Conservation (phyloP, 2,888 invertebrate species). For the Tenthredo mesomela region DNA sequence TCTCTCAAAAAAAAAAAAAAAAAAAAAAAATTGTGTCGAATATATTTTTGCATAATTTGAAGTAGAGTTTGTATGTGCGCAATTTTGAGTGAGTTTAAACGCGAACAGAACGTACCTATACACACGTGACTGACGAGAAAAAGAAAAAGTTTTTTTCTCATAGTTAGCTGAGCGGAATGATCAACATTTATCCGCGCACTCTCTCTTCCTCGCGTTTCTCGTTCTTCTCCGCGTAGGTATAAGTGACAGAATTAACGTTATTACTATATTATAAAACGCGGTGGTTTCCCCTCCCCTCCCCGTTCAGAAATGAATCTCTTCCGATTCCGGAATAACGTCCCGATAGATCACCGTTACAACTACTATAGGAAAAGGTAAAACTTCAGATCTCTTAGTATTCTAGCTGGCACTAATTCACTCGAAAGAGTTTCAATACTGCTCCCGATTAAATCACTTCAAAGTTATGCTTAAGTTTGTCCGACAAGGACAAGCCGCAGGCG, state of each 20-base stretch:
- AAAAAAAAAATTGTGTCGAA: neutral
- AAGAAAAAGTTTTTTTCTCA: slow-evolving; percentile 14
- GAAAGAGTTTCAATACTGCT: neutral
- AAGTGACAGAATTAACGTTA: slow-evolving; percentile 12
- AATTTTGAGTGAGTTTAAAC: neutral
- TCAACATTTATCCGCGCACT: neutral
- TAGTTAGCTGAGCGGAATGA: slow-evolving; percentile 30
- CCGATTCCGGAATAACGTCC: neutral
- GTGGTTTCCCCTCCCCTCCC: neutral
- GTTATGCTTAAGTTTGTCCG: neutral
- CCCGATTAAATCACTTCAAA: neutral
- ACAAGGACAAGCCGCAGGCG: neutral
- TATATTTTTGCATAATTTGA: neutral
- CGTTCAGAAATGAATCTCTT: neutral
- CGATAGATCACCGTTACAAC: neutral
- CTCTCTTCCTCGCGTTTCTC: neutral
- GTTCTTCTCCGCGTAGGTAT: neutral
- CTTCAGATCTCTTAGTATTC: neutral
- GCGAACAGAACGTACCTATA: neutral
- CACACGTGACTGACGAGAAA: neutral
- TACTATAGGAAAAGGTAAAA: neutral
- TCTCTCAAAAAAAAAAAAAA: neutral
- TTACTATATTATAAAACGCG: neutral
- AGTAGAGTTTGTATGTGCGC: neutral
- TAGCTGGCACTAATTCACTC: neutral